phyloP scores from a whole-genome alignment of 2,888 invertebrate genomes.

The Eupithecia insigniata region DNA sequence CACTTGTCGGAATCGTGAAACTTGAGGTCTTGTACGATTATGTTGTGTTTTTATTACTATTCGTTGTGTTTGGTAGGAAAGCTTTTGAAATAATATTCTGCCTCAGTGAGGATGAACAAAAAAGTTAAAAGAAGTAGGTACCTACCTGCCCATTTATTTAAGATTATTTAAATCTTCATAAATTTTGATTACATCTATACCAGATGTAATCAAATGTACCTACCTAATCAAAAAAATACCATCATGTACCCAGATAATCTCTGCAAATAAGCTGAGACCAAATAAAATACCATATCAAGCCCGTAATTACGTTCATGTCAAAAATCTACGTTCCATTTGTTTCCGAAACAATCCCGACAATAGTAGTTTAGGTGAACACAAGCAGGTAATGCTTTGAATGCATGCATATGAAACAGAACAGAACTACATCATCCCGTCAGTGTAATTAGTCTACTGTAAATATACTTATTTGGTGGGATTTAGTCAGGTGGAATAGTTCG shows the following conservation, averaged over 20 bases:
- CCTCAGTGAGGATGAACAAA: neutral
- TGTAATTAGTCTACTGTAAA: constrained; percentile 21
- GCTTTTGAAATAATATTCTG: neutral
- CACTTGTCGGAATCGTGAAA: neutral
- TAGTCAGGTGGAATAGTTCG: neutral
- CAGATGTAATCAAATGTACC: too few species aligned
- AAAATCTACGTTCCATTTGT: neutral
- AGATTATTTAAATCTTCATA: too few species aligned
- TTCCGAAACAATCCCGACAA: neutral
- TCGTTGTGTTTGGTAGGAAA: neutral
- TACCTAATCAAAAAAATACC: too few species aligned
- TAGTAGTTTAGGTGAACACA: neutral
- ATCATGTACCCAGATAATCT: too few species aligned
- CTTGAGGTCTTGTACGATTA: neutral
- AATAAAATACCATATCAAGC: too few species aligned
- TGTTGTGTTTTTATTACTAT: neutral
- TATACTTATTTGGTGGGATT: neutral
- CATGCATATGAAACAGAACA: neutral
- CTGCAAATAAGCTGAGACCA: neutral
- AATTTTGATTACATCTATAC: too few species aligned
- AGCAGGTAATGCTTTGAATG: constrained; percentile 9
- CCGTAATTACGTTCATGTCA: neutral
- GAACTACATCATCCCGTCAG: neutral
- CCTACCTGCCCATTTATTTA: too few species aligned
- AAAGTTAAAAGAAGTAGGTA: neutral